A percentile compares a stretch with the other conserved stretches of the same genome.
These are phyloP conservation scores for Pseudorhombus dupliciocellatus DNA, from an alignment of 2,113 vertebrate species.

Conservation along the genomic window DNA sequence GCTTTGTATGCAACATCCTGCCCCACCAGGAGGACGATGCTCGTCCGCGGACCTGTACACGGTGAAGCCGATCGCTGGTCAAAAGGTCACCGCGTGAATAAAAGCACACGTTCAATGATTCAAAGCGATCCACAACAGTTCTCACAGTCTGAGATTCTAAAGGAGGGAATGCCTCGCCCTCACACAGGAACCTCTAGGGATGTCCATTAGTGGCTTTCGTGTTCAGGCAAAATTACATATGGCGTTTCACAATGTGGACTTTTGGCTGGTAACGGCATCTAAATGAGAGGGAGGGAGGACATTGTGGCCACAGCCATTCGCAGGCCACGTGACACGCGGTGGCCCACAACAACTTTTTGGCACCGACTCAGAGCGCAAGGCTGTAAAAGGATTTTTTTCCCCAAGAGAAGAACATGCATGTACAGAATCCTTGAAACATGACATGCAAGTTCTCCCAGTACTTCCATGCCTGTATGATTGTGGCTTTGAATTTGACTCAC, in stretches of 20 bases:
- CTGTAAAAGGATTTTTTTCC: not conserved
- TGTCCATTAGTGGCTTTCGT: not conserved
- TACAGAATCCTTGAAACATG: not conserved
- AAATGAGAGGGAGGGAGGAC: not conserved
- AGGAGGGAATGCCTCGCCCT: not conserved
- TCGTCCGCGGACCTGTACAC: constrained; percentile 31
- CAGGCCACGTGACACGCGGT: not conserved
- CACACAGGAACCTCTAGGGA: not conserved
- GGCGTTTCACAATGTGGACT: not conserved
- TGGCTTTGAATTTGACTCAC: too few relatives aligned
- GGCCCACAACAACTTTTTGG: not conserved
- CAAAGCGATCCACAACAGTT: not conserved
- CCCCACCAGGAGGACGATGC: constrained; percentile 38
- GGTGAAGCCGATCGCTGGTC: constrained; percentile 28
- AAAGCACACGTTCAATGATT: not conserved
- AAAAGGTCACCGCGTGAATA: constrained; percentile 60
- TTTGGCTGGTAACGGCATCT: not conserved
- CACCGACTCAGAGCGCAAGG: not conserved
- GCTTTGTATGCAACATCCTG: constrained; percentile 47
- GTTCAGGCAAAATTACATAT: not conserved
- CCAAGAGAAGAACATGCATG: not conserved
- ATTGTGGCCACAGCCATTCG: not conserved
- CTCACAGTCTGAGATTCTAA: not conserved
- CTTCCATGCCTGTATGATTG: too few relatives aligned
- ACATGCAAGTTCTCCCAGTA: too few relatives aligned